Percentiles rank a stretch among this genome's conserved stretches.
Evolutionary conservation across 2,888 invertebrate species (phyloP).

Genomic region (Leucophenga montana): DNA sequence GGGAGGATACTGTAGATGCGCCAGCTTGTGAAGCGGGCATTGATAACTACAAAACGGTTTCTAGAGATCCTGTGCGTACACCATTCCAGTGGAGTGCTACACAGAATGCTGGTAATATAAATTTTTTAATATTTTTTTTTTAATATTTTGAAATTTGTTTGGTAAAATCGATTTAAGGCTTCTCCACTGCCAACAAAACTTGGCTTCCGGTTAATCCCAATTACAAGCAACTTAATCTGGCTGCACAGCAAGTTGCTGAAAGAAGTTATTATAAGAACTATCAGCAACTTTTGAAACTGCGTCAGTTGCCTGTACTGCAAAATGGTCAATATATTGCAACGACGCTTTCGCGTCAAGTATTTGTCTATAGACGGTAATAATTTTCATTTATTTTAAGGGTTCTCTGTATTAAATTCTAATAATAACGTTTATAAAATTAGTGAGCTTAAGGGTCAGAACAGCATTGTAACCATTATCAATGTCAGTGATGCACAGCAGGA

Average conservation of each 20-base stretch:
- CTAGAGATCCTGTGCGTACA: constrained; percentile 83
- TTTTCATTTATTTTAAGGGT: too few relatives aligned
- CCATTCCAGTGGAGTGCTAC: constrained; percentile 84
- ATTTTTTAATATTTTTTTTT: background rate
- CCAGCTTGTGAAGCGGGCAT: constrained; percentile 76
- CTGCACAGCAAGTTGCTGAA: constrained; percentile 71
- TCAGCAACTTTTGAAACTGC: constrained; percentile 74
- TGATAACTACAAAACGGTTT: constrained; percentile 75
- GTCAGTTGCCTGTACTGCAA: constrained; percentile 75
- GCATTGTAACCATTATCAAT: constrained; percentile 19
- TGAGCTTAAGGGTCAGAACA: constrained; percentile 2
- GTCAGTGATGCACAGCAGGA: constrained; percentile 4
- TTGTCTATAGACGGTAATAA: constrained; percentile 73
- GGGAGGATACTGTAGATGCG: constrained; percentile 75
- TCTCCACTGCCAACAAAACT: constrained; percentile 75
- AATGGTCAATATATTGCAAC: constrained; percentile 75
- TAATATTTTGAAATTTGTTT: background rate
- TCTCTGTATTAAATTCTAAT: too few relatives aligned
- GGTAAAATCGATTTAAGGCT: constrained; percentile 70
- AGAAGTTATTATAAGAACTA: constrained; percentile 79
- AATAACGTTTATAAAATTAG: background rate
- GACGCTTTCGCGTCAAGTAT: constrained; percentile 74
- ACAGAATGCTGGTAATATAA: constrained; percentile 55
- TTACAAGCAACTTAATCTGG: constrained; percentile 76
- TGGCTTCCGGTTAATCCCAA: constrained; percentile 81